Conservation (phyloP, 2,888 invertebrate species). For the Drosophila ezoana region DNA sequence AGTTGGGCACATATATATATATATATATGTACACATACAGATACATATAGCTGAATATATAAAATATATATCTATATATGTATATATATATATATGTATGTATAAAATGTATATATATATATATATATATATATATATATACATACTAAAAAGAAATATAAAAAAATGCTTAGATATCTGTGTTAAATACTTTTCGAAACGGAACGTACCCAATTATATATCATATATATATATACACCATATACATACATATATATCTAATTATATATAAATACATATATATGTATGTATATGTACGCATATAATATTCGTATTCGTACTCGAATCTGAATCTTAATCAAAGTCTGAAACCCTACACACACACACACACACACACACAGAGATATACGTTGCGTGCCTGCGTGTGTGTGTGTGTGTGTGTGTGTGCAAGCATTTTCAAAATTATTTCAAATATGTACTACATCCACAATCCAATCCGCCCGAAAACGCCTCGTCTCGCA, state of each 20-base stretch:
- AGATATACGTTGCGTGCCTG: not conserved
- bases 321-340: constrained; percentile 40
- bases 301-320: constrained; percentile 33
- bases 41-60: constrained; percentile 11
- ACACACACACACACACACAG: constrained; percentile 6
- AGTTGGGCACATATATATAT: constrained; percentile 27
- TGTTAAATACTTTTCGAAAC: constrained; percentile 44
- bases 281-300: constrained; percentile 3
- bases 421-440: constrained; percentile 50
- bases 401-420: constrained; percentile 12
- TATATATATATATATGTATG: constrained; percentile 12
- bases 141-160: constrained; percentile 14
- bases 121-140: constrained; percentile 9
- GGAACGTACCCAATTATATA: constrained; percentile 41
- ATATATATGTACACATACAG: constrained; percentile 7
- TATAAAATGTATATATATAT: constrained; percentile 7
- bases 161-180: constrained; percentile 44
- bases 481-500: constrained; percentile 14
- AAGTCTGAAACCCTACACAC: constrained; percentile 30
- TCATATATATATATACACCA: constrained; percentile 13
- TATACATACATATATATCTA: constrained; percentile 24
- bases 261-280: not conserved
- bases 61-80: constrained; percentile 11
- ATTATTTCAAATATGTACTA: constrained; percentile 76
- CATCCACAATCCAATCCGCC: constrained; percentile 45